Evolutionary conservation across 2,797 vertebrate genomes (phyloP), one percentile per base, ranked within the genome.

Genomic region (Varecia variegata): DNA sequence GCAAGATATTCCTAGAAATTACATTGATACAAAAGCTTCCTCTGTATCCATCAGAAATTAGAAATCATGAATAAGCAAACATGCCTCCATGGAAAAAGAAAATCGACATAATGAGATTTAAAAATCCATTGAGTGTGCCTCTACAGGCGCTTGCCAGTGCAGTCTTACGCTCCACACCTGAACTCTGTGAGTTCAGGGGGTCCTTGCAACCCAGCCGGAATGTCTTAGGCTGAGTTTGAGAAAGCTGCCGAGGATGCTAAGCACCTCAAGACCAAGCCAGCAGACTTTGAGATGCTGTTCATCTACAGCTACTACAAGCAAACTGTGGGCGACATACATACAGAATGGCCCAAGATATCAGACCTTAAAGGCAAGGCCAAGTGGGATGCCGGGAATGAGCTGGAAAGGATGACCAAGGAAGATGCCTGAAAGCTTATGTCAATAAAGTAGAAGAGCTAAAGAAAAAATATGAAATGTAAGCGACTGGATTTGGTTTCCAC

Each of bases 231-330:
- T 4, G 98, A 98, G 21, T 99, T 99, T 98, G 96, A 99, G 4
- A 99, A 98, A 95, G 99, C 99, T 2, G 99, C 98, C 0, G 98
- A 99, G 96, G 99, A 99, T 38, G 99, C 98, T 73, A 99, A 99
- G 97, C 70, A 97, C 0, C 98, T 99, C 86, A 99, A 99, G 88
- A 40, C 98, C 0, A 98, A 96, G 1, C 99, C 99, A 0, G 20
- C 96, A 3, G 97, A 99, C 1, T 86, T 90, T 7, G 99, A 99
- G 45, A 98, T 99, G 98, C 87, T 98, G 11, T 97, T 95, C 0
- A 52, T 99, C 0, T 99, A 99, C 35, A 98, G 99, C 70, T 98
- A 99, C 73, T 99, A 98, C 97, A 99, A 99, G 68, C 99, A 99
- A 97, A 99, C 98, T 0, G 98, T 98, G 47, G 99, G 99, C 2